phyloP scores from a whole-genome alignment of 1,140 invertebrate species.

The Drosophila auraria region DNA sequence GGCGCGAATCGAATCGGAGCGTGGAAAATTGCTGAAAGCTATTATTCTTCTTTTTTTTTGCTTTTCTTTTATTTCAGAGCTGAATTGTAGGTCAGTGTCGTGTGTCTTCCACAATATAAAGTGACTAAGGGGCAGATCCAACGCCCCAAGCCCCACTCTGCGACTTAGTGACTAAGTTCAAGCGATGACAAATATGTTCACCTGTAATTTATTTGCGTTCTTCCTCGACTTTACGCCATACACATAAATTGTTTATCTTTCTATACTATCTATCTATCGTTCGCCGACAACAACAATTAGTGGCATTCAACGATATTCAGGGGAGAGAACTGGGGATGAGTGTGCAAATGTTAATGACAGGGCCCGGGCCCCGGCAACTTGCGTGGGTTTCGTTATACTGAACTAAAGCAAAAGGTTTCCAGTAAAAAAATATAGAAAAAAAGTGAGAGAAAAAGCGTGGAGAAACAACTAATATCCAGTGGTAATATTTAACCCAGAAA shows the following conservation, averaged over 20 bases:
- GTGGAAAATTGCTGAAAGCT: background rate
- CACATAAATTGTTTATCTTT: slow-evolving; percentile 53
- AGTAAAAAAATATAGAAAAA: background rate
- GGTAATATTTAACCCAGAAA: background rate
- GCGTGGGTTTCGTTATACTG: slow-evolving; percentile 11
- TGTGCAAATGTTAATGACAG: slow-evolving; percentile 33
- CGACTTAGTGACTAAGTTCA: slow-evolving; percentile 15
- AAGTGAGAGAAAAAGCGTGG: background rate
- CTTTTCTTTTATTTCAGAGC: background rate
- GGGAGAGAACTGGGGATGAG: slow-evolving; percentile 25
- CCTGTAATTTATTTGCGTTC: slow-evolving; percentile 32
- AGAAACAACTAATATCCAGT: background rate
- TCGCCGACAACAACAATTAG: slow-evolving; percentile 55
- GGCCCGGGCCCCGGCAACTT: background rate
- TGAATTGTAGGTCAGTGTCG: slow-evolving; percentile 37
- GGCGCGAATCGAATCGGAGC: background rate
- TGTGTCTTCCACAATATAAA: background rate
- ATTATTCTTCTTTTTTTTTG: background rate
- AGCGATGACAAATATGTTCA: slow-evolving; percentile 48
- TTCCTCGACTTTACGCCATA: slow-evolving; percentile 12
- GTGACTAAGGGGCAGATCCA: slow-evolving; percentile 16
- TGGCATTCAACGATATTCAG: slow-evolving; percentile 50
- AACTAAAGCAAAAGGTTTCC: slow-evolving; percentile 16
- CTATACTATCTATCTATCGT: slow-evolving; percentile 18
- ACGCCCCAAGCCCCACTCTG: background rate